Evolutionary conservation across 2,888 invertebrate genomes (phyloP).

Genomic region (Phaedon cochleariae): DNA sequence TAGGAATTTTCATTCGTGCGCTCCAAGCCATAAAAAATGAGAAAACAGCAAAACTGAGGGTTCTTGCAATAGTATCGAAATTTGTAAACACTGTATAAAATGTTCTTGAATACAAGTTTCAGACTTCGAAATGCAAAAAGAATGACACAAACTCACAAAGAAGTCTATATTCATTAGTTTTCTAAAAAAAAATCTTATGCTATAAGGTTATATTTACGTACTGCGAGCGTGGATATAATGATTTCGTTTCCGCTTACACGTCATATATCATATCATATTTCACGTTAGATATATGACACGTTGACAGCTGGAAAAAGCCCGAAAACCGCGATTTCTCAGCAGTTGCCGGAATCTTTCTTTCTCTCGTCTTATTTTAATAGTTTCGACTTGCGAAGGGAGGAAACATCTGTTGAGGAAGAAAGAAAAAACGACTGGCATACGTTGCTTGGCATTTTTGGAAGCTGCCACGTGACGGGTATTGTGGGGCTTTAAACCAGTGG

Average conservation of each 20-base stretch:
- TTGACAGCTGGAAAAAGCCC: slow-evolving; percentile 9
- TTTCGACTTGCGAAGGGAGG: slow-evolving; percentile 13
- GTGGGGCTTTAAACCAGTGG: too few relatives aligned
- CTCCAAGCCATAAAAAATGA: too few relatives aligned
- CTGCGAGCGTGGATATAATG: neutral
- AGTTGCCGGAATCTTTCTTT: neutral
- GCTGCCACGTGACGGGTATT: slow-evolving; percentile 1
- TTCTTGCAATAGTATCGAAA: too few relatives aligned
- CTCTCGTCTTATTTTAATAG: slow-evolving; percentile 14
- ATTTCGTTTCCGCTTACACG: neutral
- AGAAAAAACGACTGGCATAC: neutral
- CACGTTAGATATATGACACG: slow-evolving; percentile 4
- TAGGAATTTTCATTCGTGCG: too few relatives aligned
- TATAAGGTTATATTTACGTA: too few relatives aligned
- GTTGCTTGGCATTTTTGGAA: neutral
- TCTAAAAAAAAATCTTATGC: too few relatives aligned
- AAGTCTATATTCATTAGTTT: too few relatives aligned
- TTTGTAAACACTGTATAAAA: too few relatives aligned
- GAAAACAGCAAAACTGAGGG: too few relatives aligned
- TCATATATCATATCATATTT: neutral
- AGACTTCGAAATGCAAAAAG: too few relatives aligned
- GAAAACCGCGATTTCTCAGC: slow-evolving; percentile 2
- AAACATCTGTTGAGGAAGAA: slow-evolving; percentile 17
- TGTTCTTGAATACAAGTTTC: too few relatives aligned
- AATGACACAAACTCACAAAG: too few relatives aligned